A percentile compares a stretch with the other conserved stretches of the same genome.
phyloP scores from a whole-genome alignment of 2,888 invertebrate species.

The Monoplex corrugatus region DNA sequence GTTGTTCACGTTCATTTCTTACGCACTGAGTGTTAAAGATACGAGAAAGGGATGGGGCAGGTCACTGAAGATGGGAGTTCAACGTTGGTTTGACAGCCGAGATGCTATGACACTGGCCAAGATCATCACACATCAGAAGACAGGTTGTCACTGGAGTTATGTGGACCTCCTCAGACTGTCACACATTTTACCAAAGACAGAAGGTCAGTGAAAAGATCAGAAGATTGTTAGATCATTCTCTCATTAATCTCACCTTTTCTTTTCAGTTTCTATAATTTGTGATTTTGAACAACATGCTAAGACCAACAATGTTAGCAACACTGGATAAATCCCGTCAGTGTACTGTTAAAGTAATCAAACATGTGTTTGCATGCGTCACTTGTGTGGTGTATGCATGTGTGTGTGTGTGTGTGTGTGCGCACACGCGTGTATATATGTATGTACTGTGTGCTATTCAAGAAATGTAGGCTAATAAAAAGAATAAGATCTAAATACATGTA shows the following conservation, averaged over 20 bases:
- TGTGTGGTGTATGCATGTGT: background rate
- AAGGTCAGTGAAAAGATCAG: constrained; percentile 77
- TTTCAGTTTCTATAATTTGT: background rate
- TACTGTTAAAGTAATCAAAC: background rate
- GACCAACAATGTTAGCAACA: too few species aligned
- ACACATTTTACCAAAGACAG: constrained; percentile 72
- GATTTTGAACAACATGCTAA: background rate
- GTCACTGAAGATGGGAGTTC: constrained; percentile 86
- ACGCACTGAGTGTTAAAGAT: constrained; percentile 82
- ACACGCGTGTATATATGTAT: background rate
- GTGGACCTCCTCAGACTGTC: constrained; percentile 85
- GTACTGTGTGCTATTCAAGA: too few species aligned
- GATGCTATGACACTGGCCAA: constrained; percentile 86
- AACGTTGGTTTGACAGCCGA: constrained; percentile 86
- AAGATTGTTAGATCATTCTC: too few species aligned
- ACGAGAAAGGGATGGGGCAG: constrained; percentile 84
- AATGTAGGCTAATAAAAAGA: too few species aligned
- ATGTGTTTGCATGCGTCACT: too few species aligned
- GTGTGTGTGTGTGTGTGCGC: background rate
- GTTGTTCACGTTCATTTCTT: constrained; percentile 86
- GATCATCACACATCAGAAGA: constrained; percentile 86
- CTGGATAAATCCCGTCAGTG: too few species aligned
- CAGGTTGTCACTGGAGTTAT: constrained; percentile 87
- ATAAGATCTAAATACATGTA: too few species aligned
- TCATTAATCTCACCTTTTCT: too few species aligned